These are phyloP conservation scores for Potamarius usumacintae DNA, from an alignment of 2,113 vertebrate genomes.

Conservation along the genomic window DNA sequence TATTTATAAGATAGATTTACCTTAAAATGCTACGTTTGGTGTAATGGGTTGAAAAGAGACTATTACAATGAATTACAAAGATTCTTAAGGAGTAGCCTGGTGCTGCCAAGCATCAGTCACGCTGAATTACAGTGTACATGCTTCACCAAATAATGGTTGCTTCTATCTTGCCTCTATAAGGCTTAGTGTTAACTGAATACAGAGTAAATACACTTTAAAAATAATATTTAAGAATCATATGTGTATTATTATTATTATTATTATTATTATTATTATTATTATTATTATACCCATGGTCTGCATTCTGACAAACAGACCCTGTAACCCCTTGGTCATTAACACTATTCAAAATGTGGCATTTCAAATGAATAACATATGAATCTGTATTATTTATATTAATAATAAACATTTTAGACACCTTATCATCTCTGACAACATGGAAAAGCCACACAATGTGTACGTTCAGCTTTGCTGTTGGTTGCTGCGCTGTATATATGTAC, in stretches of 20 bases:
- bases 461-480: not conserved
- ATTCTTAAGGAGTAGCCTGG: not conserved
- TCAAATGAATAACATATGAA: not conserved
- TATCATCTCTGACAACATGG: not conserved
- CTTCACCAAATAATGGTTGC: not conserved
- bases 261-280: not conserved
- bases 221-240: not conserved
- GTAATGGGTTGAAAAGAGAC: not conserved
- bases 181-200: not conserved
- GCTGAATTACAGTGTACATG: not conserved
- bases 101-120: conserved; percentile 1
- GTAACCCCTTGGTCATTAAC: not conserved
- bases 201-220: not conserved
- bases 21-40: conserved; percentile 9
- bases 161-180: not conserved
- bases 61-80: conserved; percentile 15
- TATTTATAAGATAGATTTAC: conserved; percentile 3
- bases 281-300: not conserved
- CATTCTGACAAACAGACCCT: not conserved
- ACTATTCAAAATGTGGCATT: not conserved
- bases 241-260: too few relatives aligned
- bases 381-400: not conserved
- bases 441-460: not conserved
- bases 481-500: not conserved
- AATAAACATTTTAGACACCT: not conserved